Evolutionary conservation across 2,888 invertebrate species (phyloP), one percentile per base, ranked within the genome.

Genomic region (Eilema caniola): DNA sequence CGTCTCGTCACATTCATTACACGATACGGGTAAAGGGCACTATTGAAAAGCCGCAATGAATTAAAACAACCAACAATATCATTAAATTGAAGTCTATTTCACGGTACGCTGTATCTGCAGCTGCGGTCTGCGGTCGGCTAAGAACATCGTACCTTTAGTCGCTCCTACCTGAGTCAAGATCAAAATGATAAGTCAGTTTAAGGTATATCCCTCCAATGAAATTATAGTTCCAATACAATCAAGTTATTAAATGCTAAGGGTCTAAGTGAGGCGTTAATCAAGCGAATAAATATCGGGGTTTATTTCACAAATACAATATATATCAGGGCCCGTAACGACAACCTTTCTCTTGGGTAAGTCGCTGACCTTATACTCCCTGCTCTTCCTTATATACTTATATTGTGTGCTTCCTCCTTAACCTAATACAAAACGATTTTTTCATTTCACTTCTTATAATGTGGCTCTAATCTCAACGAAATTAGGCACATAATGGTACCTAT

Each of bases 251-350:
- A n/a, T 5, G 53, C 16, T n/a, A n/a, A 53, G 53, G 53, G 20
- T 53, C 53, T 53, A n/a, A 53, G 8, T 4, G 16, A n/a, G 53
- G n/a, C 53, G 53, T 53, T n/a, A n/a, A 53, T 53, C 53, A n/a
- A 53, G 53, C 53, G 53, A n/a, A 53, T 53, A 53, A 53, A 53
- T 53, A 53, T 53, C 53, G n/a, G 53, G 53, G 53, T 53, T 53
- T 53, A 53, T 53, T 53, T 53, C 53, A 47, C 47, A 20, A 53
- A n/a, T 53, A 53, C 53, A 53, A n/a, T 53, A 53, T 53, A 53
- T 53, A 53, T 53, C n/a, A n/a, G 20, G 53, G 53, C n/a, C n/a
- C 0, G 10, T 20, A 53, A 53, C 53, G 53, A n/a, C 53, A 10
- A n/a, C 53, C 53, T 53, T 53, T 53, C 53, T 53, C n/a, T 53